Evolutionary conservation across 2,797 vertebrate genomes (phyloP).

Genomic region (Enteromius trimaculatus): DNA sequence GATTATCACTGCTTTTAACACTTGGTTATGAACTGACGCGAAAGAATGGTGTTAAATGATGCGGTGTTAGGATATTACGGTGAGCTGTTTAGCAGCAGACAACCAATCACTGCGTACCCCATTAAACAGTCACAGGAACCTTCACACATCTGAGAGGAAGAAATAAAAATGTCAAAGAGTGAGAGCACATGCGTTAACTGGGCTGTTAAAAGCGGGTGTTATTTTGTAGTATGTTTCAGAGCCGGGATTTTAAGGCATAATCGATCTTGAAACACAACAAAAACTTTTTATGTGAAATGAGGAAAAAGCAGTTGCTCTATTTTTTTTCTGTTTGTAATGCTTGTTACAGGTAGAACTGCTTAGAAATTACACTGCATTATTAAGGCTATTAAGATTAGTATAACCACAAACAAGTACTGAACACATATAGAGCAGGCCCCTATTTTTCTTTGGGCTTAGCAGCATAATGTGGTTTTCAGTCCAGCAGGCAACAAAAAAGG

Average conservation of each 20-base stretch:
- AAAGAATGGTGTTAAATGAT: not conserved
- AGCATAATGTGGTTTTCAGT: not conserved
- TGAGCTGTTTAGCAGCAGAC: not conserved
- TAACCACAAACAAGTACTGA: not conserved
- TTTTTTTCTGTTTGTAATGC: not conserved
- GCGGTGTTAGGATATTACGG: not conserved
- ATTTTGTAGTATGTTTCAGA: not conserved
- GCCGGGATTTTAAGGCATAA: not conserved
- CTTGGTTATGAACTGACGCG: not conserved
- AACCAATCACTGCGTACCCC: not conserved
- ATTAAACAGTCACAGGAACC: not conserved
- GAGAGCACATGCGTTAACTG: not conserved
- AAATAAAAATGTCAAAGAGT: constrained; percentile 3
- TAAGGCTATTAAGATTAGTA: not conserved
- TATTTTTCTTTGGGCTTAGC: not conserved
- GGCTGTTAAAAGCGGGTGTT: not conserved
- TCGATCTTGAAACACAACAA: not conserved
- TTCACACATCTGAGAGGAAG: not conserved
- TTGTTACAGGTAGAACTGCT: not conserved
- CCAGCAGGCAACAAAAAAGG: not conserved
- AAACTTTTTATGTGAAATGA: not conserved
- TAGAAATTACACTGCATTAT: no score
- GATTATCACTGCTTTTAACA: constrained; percentile 3
- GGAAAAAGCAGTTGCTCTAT: not conserved
- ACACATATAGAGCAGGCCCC: not conserved